These are phyloP conservation scores for Anthrax anthrax DNA, from an alignment of 2,888 invertebrate species.

Conservation along the genomic window DNA sequence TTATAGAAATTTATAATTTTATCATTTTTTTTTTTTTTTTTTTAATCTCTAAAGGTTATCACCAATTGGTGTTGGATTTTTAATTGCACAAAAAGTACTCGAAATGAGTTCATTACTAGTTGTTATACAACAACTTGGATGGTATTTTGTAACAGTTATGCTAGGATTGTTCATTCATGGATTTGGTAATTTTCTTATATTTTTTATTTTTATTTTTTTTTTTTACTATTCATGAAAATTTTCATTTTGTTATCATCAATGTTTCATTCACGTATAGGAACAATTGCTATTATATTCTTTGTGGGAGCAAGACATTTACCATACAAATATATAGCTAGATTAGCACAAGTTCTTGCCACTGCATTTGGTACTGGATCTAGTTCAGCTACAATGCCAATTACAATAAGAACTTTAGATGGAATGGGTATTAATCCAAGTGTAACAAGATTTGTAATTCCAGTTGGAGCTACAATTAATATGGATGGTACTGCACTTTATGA, in stretches of 20 bases:
- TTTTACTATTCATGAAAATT: not conserved
- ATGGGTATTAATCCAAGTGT: conserved; percentile 83
- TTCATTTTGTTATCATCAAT: not conserved
- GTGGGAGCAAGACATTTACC: conserved; percentile 70
- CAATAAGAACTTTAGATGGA: conserved; percentile 82
- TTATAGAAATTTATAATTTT: not conserved
- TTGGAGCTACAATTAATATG: conserved; percentile 98
- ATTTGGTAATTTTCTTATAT: conserved; percentile 37
- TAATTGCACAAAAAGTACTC: conserved; percentile 80
- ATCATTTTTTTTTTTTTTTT: conserved; percentile 3
- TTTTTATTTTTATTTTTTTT: no score
- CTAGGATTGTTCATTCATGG: conserved; percentile 86
- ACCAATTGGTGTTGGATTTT: conserved; percentile 75
- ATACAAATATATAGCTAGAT: conserved; percentile 61
- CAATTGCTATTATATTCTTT: conserved; percentile 76
- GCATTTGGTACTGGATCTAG: conserved; percentile 94
- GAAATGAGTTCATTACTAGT: conserved; percentile 77
- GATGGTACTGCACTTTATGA: conserved; percentile 91
- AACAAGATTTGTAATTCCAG: conserved; percentile 88
- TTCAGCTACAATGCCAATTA: conserved; percentile 90
- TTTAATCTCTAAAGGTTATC: conserved; percentile 53
- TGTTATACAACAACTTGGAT: conserved; percentile 73
- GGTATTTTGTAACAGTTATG: conserved; percentile 87
- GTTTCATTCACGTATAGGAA: conserved; percentile 34
- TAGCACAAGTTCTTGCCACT: conserved; percentile 84